Evolutionary conservation across 2,113 vertebrate species (phyloP).

Genomic region (Tragelaphus strepsiceros): DNA sequence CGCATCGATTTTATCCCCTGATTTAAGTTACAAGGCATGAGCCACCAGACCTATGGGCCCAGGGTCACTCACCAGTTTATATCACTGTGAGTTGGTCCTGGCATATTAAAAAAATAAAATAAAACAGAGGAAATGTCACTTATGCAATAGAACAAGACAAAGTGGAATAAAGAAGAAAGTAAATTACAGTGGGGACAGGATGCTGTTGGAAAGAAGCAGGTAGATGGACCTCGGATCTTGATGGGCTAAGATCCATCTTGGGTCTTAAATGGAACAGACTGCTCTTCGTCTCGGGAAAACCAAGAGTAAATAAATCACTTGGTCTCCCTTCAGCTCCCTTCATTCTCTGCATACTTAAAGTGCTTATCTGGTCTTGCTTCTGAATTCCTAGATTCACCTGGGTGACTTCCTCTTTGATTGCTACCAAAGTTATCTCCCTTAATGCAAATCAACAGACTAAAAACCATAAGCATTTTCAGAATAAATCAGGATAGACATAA

Average conservation of each 20-base stretch:
- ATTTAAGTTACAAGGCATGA: neutral
- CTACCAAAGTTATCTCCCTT: neutral
- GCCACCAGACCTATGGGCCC: neutral
- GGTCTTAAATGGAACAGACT: neutral
- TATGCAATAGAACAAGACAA: neutral
- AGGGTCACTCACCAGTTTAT: neutral
- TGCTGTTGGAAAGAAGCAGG: neutral
- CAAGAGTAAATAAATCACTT: neutral
- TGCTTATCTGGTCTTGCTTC: neutral
- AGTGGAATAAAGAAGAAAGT: neutral
- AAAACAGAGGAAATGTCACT: neutral
- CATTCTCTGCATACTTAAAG: neutral
- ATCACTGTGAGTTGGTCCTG: neutral
- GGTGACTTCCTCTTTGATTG: neutral
- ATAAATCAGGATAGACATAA: neutral
- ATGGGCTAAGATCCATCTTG: neutral
- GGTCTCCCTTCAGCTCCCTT: neutral
- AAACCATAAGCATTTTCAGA: neutral
- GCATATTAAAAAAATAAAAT: neutral
- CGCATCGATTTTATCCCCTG: neutral
- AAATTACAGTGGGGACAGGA: neutral
- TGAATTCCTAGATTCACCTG: neutral
- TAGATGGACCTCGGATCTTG: neutral
- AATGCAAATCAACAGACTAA: neutral
- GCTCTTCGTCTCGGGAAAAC: neutral